Conservation (phyloP, 2,113 vertebrate genomes). For the Camelus bactrianus region DNA sequence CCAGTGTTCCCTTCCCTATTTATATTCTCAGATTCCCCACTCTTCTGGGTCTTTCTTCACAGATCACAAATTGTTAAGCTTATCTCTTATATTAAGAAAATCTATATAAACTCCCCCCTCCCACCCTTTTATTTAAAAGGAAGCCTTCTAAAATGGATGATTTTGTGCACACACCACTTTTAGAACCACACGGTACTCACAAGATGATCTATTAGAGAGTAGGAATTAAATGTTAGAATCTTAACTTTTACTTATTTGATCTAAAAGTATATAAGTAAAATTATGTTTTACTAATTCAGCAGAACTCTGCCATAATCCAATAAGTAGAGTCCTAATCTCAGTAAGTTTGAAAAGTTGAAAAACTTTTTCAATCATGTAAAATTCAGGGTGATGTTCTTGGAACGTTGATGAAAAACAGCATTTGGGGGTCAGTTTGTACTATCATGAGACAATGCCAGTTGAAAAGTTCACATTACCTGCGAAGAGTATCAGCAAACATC, state of each 20-base stretch:
- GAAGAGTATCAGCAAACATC: not conserved
- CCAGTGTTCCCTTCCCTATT: not conserved
- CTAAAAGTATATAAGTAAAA: constrained; percentile 55
- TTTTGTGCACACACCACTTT: not conserved
- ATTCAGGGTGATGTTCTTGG: not conserved
- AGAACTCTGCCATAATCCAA: constrained; percentile 38
- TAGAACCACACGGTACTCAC: not conserved
- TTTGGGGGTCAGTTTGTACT: not conserved
- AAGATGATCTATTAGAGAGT: not conserved
- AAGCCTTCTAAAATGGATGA: not conserved
- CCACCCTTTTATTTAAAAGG: constrained; percentile 8
- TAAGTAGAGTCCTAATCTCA: not conserved
- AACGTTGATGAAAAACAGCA: constrained; percentile 13
- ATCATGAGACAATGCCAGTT: not conserved
- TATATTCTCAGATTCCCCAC: not conserved
- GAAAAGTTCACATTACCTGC: not conserved
- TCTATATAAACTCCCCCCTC: not conserved
- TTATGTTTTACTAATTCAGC: constrained; percentile 28
- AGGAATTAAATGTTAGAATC: constrained; percentile 43
- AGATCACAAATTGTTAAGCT: not conserved
- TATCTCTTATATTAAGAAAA: constrained; percentile 35
- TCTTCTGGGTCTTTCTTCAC: not conserved
- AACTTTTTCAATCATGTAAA: constrained; percentile 18
- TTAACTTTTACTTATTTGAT: constrained; percentile 51
- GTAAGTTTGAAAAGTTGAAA: not conserved